Evolutionary conservation across 2,888 invertebrate species (phyloP).

Genomic region (Catocala fraxini): DNA sequence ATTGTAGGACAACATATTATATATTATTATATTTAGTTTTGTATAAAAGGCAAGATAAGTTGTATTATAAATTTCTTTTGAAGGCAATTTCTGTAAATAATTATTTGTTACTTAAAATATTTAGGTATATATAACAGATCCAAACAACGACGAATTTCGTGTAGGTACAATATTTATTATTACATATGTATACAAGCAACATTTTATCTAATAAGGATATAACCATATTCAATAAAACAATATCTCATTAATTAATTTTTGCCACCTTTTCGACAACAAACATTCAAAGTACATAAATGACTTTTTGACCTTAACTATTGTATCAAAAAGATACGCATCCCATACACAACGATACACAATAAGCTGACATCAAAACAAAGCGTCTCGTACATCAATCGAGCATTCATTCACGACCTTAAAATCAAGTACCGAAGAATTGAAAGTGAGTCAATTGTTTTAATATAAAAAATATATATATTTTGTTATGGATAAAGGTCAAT

Average conservation of each 20-base stretch:
- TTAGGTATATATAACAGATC: too few relatives aligned
- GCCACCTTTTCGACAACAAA: neutral
- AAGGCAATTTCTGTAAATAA: too few relatives aligned
- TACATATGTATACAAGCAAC: too few relatives aligned
- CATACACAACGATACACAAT: constrained; percentile 28
- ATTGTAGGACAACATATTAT: too few relatives aligned
- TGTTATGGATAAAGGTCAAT: constrained; percentile 73
- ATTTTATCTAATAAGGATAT: neutral
- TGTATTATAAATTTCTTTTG: too few relatives aligned
- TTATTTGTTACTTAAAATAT: too few relatives aligned
- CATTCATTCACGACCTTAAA: constrained; percentile 65
- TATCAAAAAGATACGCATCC: constrained; percentile 9
- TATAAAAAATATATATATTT: constrained; percentile 47
- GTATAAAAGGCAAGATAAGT: too few relatives aligned
- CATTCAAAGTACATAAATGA: constrained; percentile 1
- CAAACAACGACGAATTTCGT: too few relatives aligned
- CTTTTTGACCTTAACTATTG: constrained; percentile 12
- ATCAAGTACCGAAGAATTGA: constrained; percentile 51
- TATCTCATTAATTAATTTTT: neutral
- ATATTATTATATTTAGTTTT: too few relatives aligned
- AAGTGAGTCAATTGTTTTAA: constrained; percentile 76
- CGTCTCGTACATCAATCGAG: constrained; percentile 34
- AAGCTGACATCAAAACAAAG: constrained; percentile 32
- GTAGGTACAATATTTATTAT: too few relatives aligned
- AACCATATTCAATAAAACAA: neutral